Conservation (phyloP, 2,113 vertebrate genomes). For the Oenanthe melanoleuca region DNA sequence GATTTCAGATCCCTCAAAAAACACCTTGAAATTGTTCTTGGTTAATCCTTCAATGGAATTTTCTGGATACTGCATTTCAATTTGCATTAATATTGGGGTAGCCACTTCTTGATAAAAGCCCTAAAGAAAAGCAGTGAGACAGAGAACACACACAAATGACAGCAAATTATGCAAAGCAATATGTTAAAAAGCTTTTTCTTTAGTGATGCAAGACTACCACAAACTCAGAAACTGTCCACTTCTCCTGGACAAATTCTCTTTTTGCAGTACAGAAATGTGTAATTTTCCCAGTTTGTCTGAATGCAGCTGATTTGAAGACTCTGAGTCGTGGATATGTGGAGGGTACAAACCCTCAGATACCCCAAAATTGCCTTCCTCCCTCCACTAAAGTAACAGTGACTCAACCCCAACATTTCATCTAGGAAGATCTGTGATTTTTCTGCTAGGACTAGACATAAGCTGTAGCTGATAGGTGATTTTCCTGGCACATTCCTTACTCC, state of each 20-base stretch:
- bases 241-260: background rate
- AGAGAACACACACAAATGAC: background rate
- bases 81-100: conserved; percentile 80
- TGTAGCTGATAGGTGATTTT: background rate
- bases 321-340: fast-evolving
- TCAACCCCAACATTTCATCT: background rate
- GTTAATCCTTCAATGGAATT: conserved; percentile 79
- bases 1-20: conserved; percentile 90
- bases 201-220: background rate
- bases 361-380: background rate
- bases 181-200: background rate
- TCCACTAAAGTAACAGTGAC: background rate
- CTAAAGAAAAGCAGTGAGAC: conserved; percentile 53
- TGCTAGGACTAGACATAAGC: background rate
- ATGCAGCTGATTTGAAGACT: background rate
- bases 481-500: background rate
- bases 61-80: conserved; percentile 83
- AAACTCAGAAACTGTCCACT: background rate
- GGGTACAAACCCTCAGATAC: background rate
- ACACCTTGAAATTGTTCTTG: conserved; percentile 76
- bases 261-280: background rate
- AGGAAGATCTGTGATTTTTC: background rate
- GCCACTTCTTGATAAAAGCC: conserved; percentile 90
- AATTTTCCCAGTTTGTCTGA: background rate
- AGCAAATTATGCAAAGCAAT: background rate